Evolutionary conservation across 2,113 vertebrate genomes (phyloP), one percentile per base, ranked within the genome.

Genomic region (Macheiramphus alcinus): DNA sequence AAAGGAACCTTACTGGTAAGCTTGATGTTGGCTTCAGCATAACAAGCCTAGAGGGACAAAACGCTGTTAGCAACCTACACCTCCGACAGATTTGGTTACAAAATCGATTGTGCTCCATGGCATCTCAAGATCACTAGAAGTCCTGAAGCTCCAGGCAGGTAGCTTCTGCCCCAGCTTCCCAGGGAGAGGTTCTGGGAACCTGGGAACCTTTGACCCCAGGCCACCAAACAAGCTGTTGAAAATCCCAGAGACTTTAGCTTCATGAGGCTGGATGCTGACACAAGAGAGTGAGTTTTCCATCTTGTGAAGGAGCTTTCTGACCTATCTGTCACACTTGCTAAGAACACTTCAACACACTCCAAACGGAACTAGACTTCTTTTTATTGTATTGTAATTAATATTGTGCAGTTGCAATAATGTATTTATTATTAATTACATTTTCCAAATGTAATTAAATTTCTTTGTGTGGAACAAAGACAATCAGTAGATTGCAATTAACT

Each of bases 381-480:
- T 94, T 92, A 96, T 88, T 96, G 56, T 95, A 93, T 96, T 94
- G 81, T 92, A 98, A 98, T 98, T 96, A 98, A 97, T 96, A 92
- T 92, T 97, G 80, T 96, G 66, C 61, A 96, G 75, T 97, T 98
- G 63, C 97, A 98, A 98, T 98, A 97, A 97, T 97, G 87, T 96
- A 97, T 98, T 98, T 98, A 97, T 97, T 98, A 97, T 97, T 98
- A 98, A 98, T 97, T 97, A 96, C 45, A 96, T 97, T 98, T 97
- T 96, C 45, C 42, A 97, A 97, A 97, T 89, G 70, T 96, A 98
- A 98, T 98, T 98, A 96, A 95, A 97, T 97, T 94, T 91, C 67
- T 97, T 98, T 96, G 61, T 10, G 1, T 96, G 76, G 83, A 97
- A 97, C 95, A 97, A 98, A 97, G 91, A 76, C 87, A 97, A 97